phyloP scores from a whole-genome alignment of 2,797 vertebrate genomes.

The Myotis vivesi region DNA sequence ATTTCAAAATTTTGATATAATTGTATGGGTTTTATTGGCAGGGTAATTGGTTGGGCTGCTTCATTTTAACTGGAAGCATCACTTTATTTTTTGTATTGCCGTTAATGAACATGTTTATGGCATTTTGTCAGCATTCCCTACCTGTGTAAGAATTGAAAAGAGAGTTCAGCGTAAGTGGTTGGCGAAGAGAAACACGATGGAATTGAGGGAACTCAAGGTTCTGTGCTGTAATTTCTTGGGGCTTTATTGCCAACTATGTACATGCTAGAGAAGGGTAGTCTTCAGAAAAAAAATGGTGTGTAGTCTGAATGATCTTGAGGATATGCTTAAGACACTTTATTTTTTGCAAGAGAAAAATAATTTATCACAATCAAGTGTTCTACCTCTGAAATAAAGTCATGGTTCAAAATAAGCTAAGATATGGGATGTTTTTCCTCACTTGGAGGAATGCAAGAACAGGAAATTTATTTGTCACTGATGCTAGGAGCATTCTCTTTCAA shows the following conservation, averaged over 20 bases:
- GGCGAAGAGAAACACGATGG: neutral
- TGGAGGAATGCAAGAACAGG: neutral
- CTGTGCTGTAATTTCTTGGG: neutral
- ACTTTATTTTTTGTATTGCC: neutral
- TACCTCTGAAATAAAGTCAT: neutral
- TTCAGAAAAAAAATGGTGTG: neutral
- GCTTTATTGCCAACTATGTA: neutral
- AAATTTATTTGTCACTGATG: neutral
- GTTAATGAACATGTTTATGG: neutral
- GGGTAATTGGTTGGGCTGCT: neutral
- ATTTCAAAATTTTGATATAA: neutral
- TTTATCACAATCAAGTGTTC: neutral
- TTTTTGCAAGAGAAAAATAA: neutral
- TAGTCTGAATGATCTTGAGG: neutral
- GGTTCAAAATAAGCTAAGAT: neutral
- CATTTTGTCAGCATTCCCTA: neutral
- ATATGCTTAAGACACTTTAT: neutral
- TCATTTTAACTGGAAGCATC: neutral
- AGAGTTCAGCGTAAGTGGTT: neutral
- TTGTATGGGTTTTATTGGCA: neutral
- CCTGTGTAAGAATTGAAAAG: neutral
- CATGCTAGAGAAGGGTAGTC: neutral
- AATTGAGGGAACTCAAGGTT: neutral
- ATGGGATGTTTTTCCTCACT: conserved; percentile 26
- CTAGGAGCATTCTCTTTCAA: neutral